These are phyloP conservation scores for Noctua pronuba DNA, from an alignment of 2,888 invertebrate genomes.

Conservation along the genomic window DNA sequence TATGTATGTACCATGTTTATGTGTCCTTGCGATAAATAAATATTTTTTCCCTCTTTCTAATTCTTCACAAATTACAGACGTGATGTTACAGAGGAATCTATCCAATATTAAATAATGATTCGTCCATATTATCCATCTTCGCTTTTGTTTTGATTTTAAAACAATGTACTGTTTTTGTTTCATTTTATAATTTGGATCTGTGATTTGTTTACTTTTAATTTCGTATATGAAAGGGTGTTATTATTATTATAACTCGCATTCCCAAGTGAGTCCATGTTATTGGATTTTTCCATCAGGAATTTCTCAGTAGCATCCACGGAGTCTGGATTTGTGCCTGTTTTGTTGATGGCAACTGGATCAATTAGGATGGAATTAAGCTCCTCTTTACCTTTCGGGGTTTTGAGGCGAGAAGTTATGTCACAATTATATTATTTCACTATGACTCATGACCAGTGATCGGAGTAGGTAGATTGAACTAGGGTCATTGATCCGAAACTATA, in stretches of 20 bases:
- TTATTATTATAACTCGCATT: too few relatives aligned
- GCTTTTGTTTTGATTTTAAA: neutral
- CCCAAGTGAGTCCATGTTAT: too few relatives aligned
- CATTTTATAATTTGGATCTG: neutral
- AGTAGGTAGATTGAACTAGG: too few relatives aligned
- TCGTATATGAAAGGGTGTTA: neutral
- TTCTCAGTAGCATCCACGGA: neutral
- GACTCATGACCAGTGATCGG: too few relatives aligned
- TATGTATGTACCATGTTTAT: too few relatives aligned
- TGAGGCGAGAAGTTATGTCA: neutral
- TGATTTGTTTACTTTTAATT: neutral
- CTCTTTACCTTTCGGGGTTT: fast-evolving
- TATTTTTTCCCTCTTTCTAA: neutral
- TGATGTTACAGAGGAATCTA: neutral
- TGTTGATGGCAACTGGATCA: neutral
- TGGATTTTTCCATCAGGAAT: neutral
- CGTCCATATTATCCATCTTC: neutral
- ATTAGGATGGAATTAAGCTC: neutral
- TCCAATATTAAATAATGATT: neutral
- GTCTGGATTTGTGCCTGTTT: neutral
- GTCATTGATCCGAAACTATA: too few relatives aligned
- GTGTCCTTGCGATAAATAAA: too few relatives aligned
- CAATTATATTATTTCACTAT: too few relatives aligned
- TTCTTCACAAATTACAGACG: neutral
- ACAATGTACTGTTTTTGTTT: neutral